Evolutionary conservation across 2,888 invertebrate genomes (phyloP).

Genomic region (Dryococelus australis): DNA sequence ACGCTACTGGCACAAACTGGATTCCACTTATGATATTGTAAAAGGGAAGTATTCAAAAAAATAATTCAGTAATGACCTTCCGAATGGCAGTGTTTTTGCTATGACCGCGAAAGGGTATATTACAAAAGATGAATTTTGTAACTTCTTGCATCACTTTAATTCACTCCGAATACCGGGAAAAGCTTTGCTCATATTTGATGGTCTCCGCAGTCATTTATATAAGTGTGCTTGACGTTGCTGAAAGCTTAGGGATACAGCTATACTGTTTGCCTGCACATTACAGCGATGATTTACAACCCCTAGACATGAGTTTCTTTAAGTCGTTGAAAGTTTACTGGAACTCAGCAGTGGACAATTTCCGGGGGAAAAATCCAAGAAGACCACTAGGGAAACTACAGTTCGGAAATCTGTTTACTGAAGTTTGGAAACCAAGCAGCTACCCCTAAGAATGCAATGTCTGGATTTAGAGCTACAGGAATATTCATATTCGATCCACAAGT

Average conservation of each 20-base stretch:
- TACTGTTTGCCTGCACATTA: too few species aligned
- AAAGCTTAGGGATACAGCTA: too few species aligned
- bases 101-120: neutral
- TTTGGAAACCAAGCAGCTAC: neutral
- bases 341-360: neutral
- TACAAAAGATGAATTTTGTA: neutral
- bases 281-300: neutral
- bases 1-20: too few species aligned
- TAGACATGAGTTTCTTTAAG: neutral
- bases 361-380: neutral
- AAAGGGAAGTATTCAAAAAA: constrained; percentile 9
- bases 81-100: neutral
- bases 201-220: too few species aligned
- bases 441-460: constrained; percentile 2
- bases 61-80: neutral
- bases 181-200: too few species aligned
- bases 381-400: neutral
- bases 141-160: neutral
- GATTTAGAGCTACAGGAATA: neutral
- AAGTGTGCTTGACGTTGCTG: too few species aligned
- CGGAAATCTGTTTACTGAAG: neutral
- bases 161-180: neutral
- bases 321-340: neutral
- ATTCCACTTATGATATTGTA: neutral
- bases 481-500: neutral